phyloP scores from a whole-genome alignment of 2,797 vertebrate genomes.

The Carapus acus region DNA sequence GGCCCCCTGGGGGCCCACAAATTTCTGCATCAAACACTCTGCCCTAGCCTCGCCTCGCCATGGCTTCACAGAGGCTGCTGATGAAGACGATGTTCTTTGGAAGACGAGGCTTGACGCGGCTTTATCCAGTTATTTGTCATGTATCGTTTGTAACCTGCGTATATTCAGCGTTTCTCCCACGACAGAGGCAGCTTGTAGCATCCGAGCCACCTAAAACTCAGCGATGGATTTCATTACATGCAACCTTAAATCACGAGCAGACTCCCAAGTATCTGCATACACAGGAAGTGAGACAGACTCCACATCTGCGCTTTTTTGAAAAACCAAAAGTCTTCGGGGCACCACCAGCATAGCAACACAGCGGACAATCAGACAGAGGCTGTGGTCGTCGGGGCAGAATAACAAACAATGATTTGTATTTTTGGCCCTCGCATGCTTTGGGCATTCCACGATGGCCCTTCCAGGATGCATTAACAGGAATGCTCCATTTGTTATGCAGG shows the following conservation, averaged over 20 bases:
- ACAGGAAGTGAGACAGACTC: slow-evolving; percentile 12
- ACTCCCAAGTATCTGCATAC: slow-evolving; percentile 28
- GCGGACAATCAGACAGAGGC: slow-evolving; percentile 19
- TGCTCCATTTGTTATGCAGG: slow-evolving; percentile 42
- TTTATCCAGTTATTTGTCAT: too few species aligned
- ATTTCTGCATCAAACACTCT: slow-evolving; percentile 23
- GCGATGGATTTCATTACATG: neutral
- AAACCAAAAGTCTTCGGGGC: slow-evolving; percentile 33
- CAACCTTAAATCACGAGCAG: slow-evolving; percentile 31
- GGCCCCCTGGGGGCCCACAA: slow-evolving; percentile 14
- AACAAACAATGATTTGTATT: slow-evolving; percentile 56
- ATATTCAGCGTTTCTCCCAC: too few species aligned
- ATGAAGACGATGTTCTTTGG: neutral
- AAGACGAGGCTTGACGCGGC: slow-evolving; percentile 10
- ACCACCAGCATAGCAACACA: slow-evolving; percentile 19
- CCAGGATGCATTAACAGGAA: slow-evolving; percentile 62
- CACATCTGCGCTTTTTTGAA: too few species aligned
- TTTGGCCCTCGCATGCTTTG: slow-evolving; percentile 46
- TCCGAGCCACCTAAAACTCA: too few species aligned
- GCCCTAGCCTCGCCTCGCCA: slow-evolving; percentile 30
- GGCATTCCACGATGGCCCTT: slow-evolving; percentile 54
- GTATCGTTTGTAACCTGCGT: too few species aligned
- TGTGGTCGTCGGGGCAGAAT: slow-evolving; percentile 21
- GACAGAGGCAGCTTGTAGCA: too few species aligned
- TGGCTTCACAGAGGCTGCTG: slow-evolving; percentile 26